Percentiles rank a stretch among this genome's conserved stretches.
phyloP scores from a whole-genome alignment of 2,888 invertebrate species.

The Deroplatys truncata region DNA sequence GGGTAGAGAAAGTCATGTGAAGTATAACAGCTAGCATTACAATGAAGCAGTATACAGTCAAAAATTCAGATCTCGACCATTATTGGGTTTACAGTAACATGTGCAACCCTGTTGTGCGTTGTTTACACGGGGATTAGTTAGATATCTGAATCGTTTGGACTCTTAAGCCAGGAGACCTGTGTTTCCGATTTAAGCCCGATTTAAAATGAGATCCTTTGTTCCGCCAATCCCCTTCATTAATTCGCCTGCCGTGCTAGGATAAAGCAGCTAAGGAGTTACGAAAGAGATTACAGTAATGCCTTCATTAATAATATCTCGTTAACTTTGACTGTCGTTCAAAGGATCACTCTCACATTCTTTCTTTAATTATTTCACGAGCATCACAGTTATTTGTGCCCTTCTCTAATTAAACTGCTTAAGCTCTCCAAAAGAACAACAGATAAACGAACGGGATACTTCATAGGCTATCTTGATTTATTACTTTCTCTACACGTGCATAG shows the following conservation, averaged over 20 bases:
- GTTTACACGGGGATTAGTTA: not conserved
- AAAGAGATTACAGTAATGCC: not conserved
- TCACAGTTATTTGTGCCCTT: too few relatives aligned
- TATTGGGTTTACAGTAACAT: not conserved
- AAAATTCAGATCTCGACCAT: too few relatives aligned
- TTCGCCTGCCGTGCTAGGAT: not conserved
- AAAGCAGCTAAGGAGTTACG: not conserved
- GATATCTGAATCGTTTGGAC: not conserved
- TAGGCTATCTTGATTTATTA: too few relatives aligned
- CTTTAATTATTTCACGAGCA: not conserved
- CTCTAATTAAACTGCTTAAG: too few relatives aligned
- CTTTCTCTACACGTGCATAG: too few relatives aligned
- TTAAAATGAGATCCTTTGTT: not conserved
- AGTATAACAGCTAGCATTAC: too few relatives aligned
- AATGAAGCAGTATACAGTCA: not conserved
- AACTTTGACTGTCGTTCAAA: not conserved
- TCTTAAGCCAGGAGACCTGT: not conserved
- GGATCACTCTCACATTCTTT: not conserved
- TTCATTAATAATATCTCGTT: not conserved
- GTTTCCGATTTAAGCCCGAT: not conserved
- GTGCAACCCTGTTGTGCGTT: not conserved
- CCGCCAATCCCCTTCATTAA: not conserved
- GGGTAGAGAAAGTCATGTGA: too few relatives aligned
- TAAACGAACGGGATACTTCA: too few relatives aligned
- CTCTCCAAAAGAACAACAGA: too few relatives aligned